phyloP scores from a whole-genome alignment of 2,888 invertebrate genomes.

The Latrodectus elegans region DNA sequence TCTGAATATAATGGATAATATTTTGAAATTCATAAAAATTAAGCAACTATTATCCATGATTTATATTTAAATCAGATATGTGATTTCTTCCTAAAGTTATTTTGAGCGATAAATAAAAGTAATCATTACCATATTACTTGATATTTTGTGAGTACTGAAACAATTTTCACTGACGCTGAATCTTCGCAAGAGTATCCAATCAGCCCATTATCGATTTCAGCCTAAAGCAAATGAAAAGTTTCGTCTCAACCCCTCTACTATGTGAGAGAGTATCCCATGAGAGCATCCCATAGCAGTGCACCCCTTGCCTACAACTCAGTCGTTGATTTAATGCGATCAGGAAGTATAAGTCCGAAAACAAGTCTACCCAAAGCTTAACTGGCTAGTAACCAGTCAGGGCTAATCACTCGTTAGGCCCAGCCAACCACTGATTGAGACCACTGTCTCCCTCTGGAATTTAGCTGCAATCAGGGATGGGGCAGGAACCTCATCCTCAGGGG shows the following conservation, averaged over 20 bases:
- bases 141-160: too few species aligned
- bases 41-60: too few species aligned
- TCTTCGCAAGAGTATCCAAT: slow-evolving; percentile 15
- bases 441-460: slow-evolving; percentile 19
- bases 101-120: too few species aligned
- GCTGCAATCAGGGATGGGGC: slow-evolving; percentile 53
- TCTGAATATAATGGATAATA: too few species aligned
- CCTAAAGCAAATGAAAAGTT: slow-evolving; percentile 25
- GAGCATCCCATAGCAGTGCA: background rate
- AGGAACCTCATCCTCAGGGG: slow-evolving; percentile 13
- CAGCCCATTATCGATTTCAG: slow-evolving; percentile 14
- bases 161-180: background rate
- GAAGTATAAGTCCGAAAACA: background rate
- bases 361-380: background rate
- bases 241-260: background rate
- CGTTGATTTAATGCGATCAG: slow-evolving; percentile 48
- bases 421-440: slow-evolving; percentile 43
- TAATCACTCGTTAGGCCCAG: slow-evolving; percentile 60
- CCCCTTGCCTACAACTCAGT: slow-evolving; percentile 1
- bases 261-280: background rate
- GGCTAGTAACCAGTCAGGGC: slow-evolving; percentile 59
- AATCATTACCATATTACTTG: too few species aligned
- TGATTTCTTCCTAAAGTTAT: too few species aligned
- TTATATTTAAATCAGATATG: too few species aligned
- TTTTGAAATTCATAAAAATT: too few species aligned